Base-by-base conservation (phyloP, 2,888 invertebrate genomes). In the Mantis religiosa region DNA sequence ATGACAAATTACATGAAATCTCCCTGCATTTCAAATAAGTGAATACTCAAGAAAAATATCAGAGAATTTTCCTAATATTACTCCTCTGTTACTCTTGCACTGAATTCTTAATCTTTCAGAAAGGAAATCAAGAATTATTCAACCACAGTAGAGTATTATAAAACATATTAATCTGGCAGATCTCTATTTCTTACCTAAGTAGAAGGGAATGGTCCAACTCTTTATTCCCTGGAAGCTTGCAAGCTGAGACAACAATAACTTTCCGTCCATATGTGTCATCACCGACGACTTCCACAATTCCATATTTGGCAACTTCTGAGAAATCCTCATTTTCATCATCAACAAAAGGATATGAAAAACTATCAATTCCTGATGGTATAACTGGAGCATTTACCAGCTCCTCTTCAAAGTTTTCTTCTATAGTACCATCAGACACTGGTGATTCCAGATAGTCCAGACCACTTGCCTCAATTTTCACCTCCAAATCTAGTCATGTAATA, bases 201-300 rank as follows among this genome's bases (percentile, higher is more conserved):
- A 97, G 94, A 92, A 96, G 94, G 89, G 95, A 95, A 93, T 97
- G 97, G 92, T 97, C 96, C 90, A 97, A 93, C 90, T 96, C 96
- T 92, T 96, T 97, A 92, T 96, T 97, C 86, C 96, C 95, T 0
- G 98, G 98, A 91, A 97, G 94, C 92, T 96, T 95, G 93, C 98
- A 99, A 12, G 99, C 99, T 90, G 98, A 99, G 89, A 99, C 97
- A 84, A 99, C 98, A 92, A 99, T 98, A 91, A 99, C 97, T 93
- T 99, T 98, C 90, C 99, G 95, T 28, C 99, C 99, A 91, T 97
- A 95, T 84, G 95, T 94, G 93, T 97, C 97, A 93, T 97, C 97
- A 27, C 97, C 97, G 89, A 97, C 96, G n/a, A 97, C 96, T 93
- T 97, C 97, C 28, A 97, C 96, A 91, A 97, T 97, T 28, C 96